phyloP scores from a whole-genome alignment of 2,113 vertebrate genomes.

The Prietella phreatophila region DNA sequence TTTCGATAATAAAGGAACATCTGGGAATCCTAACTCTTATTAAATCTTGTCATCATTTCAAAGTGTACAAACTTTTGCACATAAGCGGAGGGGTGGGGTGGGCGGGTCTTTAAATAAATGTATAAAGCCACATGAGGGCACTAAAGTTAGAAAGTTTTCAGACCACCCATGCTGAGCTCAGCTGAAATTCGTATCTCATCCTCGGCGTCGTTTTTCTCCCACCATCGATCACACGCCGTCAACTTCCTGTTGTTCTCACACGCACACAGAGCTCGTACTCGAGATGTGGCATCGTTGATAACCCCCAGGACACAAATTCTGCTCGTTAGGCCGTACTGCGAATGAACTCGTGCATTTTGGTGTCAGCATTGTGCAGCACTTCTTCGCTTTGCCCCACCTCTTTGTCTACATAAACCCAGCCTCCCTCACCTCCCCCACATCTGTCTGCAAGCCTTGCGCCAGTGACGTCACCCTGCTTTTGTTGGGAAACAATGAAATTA shows the following conservation, averaged over 20 bases:
- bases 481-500: conserved; percentile 71
- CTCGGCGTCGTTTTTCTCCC: not conserved
- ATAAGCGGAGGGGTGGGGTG: accelerated
- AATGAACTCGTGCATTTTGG: conserved; percentile 43
- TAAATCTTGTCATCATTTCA: not conserved
- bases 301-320: not conserved
- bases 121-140: conserved; percentile 58
- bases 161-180: not conserved
- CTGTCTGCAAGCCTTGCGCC: conserved; percentile 53
- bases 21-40: not conserved
- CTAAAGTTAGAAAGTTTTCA: conserved; percentile 36
- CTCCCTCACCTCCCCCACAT: conserved; percentile 32
- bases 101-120: not conserved
- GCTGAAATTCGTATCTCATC: not conserved
- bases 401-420: conserved; percentile 22
- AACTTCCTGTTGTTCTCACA: not conserved
- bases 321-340: not conserved
- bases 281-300: no score
- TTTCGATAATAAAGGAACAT: not conserved
- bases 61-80: not conserved
- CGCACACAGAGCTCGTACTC: not conserved
- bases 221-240: not conserved
- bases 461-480: conserved; percentile 69
- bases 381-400: conserved; percentile 49
- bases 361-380: conserved; percentile 41